phyloP scores from a whole-genome alignment of 2,888 invertebrate species.

The Thecophora atra region DNA sequence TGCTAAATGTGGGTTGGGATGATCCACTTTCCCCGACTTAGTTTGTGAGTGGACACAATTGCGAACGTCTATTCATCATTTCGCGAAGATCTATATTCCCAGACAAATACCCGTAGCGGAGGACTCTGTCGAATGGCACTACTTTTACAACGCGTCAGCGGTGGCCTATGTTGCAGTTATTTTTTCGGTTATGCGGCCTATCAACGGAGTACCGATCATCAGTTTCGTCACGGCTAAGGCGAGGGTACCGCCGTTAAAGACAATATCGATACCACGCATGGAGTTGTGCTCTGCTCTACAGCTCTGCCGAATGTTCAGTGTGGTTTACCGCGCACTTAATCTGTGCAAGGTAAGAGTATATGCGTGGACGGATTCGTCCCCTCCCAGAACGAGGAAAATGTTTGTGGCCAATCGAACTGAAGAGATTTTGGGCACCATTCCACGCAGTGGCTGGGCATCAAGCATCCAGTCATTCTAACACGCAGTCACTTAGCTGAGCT shows the following conservation, averaged over 20 bases:
- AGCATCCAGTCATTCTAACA: no score
- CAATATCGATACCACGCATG: conserved; percentile 14
- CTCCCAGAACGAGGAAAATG: conserved; percentile 46
- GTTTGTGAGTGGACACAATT: background rate
- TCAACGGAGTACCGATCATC: no score
- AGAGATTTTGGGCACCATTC: conserved; percentile 35
- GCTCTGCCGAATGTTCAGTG: background rate
- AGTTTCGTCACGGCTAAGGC: conserved; percentile 17
- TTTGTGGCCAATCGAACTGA: conserved; percentile 47
- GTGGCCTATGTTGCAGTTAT: no score
- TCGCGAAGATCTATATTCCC: no score
- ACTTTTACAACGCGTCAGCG: no score
- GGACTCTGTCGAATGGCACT: no score
- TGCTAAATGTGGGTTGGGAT: background rate
- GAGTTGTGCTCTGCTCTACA: conserved; percentile 10
- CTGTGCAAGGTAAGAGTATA: conserved; percentile 17
- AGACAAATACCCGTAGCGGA: no score
- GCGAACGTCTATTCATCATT: background rate
- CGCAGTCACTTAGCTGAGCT: conserved; percentile 27
- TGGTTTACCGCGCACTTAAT: background rate
- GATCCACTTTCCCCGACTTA: no score
- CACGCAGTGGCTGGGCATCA: conserved; percentile 37
- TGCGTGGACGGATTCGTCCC: conserved; percentile 43
- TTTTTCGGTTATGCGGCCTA: no score
- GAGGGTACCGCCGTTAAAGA: conserved; percentile 13